These are phyloP conservation scores for Paracanthobrama guichenoti DNA, from an alignment of 2,113 vertebrate species.

Conservation along the genomic window DNA sequence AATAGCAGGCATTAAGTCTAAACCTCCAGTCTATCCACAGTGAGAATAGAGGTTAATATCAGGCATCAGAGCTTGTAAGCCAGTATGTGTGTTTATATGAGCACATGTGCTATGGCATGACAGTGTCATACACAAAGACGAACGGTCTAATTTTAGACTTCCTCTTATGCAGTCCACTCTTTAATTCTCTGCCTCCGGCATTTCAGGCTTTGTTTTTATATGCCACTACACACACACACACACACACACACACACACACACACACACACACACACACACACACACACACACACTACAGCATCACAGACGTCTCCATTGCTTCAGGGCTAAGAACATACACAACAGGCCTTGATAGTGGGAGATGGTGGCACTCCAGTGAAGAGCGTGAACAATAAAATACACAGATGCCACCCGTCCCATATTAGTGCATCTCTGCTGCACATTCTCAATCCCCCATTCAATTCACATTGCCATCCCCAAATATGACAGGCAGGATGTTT, in stretches of 20 bases:
- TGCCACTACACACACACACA: conserved; percentile 12
- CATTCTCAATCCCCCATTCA: conserved; percentile 40
- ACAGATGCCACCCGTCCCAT: conserved; percentile 8
- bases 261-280: too few species aligned
- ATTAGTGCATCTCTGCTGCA: conserved; percentile 42
- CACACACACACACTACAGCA: conserved; percentile 20
- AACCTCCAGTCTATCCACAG: too few species aligned
- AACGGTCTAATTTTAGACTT: conserved; percentile 3
- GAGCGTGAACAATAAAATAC: conserved; percentile 1
- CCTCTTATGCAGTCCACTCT: not conserved
- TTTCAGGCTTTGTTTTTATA: conserved; percentile 34
- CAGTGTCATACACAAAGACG: conserved; percentile 27
- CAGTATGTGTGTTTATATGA: not conserved
- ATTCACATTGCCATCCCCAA: conserved; percentile 21
- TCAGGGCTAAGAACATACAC: conserved; percentile 42
- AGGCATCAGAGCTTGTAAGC: not conserved
- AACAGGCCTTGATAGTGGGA: conserved; percentile 11
- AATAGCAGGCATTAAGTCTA: too few species aligned
- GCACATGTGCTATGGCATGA: conserved; percentile 3
- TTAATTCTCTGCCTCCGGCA: conserved; percentile 28
- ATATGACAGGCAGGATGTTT: conserved; percentile 33
- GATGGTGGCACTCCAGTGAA: conserved; percentile 26
- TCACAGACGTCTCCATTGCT: conserved; percentile 34
- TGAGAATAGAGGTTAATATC: not conserved
- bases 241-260: conserved; percentile 4